A percentile compares a stretch with the other conserved stretches of the same genome.
Evolutionary conservation across 2,888 invertebrate genomes (phyloP).

Genomic region (Chloromyia formosa): DNA sequence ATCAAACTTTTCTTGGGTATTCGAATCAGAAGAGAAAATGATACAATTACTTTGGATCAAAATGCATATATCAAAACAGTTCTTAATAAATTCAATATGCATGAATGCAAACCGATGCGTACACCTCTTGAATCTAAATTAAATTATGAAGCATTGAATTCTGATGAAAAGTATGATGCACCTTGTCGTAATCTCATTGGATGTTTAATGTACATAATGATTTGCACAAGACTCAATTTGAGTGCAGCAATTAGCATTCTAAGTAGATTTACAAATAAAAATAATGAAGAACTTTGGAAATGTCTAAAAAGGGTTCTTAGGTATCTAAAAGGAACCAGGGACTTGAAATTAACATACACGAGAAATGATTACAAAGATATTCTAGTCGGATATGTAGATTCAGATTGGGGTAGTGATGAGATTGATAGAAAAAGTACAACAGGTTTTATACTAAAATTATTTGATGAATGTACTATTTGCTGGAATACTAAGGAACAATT

Average conservation of each 20-base stretch:
- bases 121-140: no score
- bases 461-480: constrained; percentile 41
- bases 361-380: constrained; percentile 41
- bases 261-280: constrained; percentile 52
- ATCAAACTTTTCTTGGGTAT: neutral
- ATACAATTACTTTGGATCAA: no score
- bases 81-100: no score
- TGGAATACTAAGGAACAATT: constrained; percentile 47
- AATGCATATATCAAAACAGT: no score
- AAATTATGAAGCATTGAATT: no score
- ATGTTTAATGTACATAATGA: no score
- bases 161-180: no score
- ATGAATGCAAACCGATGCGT: no score
- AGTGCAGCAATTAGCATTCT: no score
- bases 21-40: no score
- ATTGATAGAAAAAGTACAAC: constrained; percentile 48
- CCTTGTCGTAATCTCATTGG: no score
- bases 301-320: constrained; percentile 48
- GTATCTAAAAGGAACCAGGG: constrained; percentile 34
- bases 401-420: neutral
- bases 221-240: no score
- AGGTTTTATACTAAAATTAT: constrained; percentile 45
- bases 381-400: neutral
- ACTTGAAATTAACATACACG: constrained; percentile 47
- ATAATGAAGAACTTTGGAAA: constrained; percentile 52